A percentile compares a stretch with the other conserved stretches of the same genome.
Conservation (phyloP, 2,888 invertebrate genomes). For the Pandemis corylana region DNA sequence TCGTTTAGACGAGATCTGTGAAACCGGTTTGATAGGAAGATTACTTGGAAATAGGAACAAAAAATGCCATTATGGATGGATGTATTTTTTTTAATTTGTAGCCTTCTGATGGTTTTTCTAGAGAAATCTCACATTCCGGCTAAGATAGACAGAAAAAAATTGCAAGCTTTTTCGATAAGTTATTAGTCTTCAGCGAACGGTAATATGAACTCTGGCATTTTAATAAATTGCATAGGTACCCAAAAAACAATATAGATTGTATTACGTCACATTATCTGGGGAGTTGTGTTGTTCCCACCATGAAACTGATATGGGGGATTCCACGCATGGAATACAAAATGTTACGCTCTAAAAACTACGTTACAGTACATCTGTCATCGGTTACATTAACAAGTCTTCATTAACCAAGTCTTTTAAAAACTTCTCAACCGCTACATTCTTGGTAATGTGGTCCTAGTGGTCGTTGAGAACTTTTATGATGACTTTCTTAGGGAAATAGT, state of each 20-base stretch:
- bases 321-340: neutral
- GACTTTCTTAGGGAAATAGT: no score
- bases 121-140: neutral
- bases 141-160: neutral
- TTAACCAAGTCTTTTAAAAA: neutral
- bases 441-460: no score
- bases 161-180: neutral
- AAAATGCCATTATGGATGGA: slow-evolving; percentile 11
- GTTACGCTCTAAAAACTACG: slow-evolving; percentile 31
- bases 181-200: neutral
- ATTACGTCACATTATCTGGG: neutral
- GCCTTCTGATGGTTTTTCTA: slow-evolving; percentile 1
- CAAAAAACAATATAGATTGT: neutral
- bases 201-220: neutral
- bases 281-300: neutral
- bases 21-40: slow-evolving; percentile 21
- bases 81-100: neutral
- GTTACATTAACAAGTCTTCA: neutral
- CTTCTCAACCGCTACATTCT: no score
- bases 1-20: neutral
- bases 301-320: slow-evolving; percentile 20
- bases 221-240: neutral
- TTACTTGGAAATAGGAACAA: slow-evolving; percentile 21
- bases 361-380: slow-evolving; percentile 28
- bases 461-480: no score